A percentile compares a stretch with the other conserved stretches of the same genome.
These are phyloP conservation scores for Myoxocephalus aenaeus DNA, from an alignment of 2,797 vertebrate genomes.

Conservation along the genomic window DNA sequence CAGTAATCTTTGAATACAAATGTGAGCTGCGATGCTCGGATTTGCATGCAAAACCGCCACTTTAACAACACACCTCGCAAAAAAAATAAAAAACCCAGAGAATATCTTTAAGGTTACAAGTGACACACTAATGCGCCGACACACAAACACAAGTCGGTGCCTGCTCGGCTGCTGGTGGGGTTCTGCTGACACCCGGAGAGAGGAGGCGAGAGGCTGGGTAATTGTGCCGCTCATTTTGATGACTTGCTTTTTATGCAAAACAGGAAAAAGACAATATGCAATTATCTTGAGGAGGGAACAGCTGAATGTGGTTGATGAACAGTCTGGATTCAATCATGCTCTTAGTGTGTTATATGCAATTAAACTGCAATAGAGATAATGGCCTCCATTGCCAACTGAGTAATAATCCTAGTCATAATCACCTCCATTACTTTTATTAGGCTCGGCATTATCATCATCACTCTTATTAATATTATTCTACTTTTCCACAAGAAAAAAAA, in stretches of 20 bases:
- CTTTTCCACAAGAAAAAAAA: constrained; percentile 74
- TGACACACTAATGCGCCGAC: constrained; percentile 60
- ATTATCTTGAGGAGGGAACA: constrained; percentile 86
- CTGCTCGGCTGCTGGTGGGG: constrained; percentile 73
- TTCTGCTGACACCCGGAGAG: constrained; percentile 80
- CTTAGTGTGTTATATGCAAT: constrained; percentile 88
- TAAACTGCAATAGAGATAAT: constrained; percentile 89
- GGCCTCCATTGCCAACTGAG: constrained; percentile 84
- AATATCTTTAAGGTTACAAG: constrained; percentile 68
- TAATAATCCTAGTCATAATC: constrained; percentile 88
- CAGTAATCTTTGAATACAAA: constrained; percentile 47
- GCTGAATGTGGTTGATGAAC: constrained; percentile 86
- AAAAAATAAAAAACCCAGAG: constrained; percentile 9
- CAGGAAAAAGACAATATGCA: constrained; percentile 88
- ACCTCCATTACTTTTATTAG: constrained; percentile 87
- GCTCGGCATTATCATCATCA: constrained; percentile 81
- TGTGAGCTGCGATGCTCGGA: constrained; percentile 44
- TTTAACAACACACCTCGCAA: constrained; percentile 56
- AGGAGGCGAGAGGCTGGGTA: constrained; percentile 80
- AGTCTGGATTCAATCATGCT: constrained; percentile 88
- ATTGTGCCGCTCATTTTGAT: constrained; percentile 86
- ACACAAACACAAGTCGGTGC: constrained; percentile 44
- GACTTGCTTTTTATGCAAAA: constrained; percentile 88
- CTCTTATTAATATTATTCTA: constrained; percentile 83
- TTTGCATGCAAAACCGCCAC: constrained; percentile 63